Evolutionary conservation across 2,113 vertebrate species (phyloP), one percentile per base, ranked within the genome.

Genomic region (Hippocampus zosterae): DNA sequence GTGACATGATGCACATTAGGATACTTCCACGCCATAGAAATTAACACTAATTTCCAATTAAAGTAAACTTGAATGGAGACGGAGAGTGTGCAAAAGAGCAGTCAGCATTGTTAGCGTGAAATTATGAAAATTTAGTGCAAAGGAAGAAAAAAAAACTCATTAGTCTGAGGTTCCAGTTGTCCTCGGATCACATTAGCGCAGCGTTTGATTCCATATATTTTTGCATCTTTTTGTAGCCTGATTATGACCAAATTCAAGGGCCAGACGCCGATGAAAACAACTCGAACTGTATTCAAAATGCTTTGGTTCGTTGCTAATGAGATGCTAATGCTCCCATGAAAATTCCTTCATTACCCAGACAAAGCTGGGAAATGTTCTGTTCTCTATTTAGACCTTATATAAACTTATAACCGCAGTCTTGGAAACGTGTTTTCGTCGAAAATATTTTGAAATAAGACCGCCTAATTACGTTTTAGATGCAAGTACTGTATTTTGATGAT

Each of bases 31-130:
- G 69, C 75, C 87, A 73, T 27, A 79, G 50, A 82, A 88, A 88
- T 87, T 52, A 84, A 84, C 80, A 81, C 74, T 82, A 83, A 87
- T 84, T 77, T 78, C 79, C 75, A 87, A 88, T 85, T 88, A 84
- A 88, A 80, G 82, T 77, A 71, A 82, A 86, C 66, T 76, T 65
- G 63, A 66, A 76, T 9, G n/a, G 53, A 67, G 72, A 69, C 69
- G 73, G 73, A 70, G 79, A 77, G 19, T 59, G 59, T 68, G 76
- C 67, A 29, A 78, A 55, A 12, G 57, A 80, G 57, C 64, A 12
- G 50, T 67, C 23, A 75, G 56, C 84, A 80, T 67, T 70, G 68
- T 73, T 73, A 52, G 68, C 82, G 82, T 85, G 70, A 82, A 79
- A 89, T 84, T 75, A 82, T 70, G 50, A 64, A 71, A 79, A 82